Conservation (phyloP, 2,797 vertebrate species). For the Prionace glauca region DNA sequence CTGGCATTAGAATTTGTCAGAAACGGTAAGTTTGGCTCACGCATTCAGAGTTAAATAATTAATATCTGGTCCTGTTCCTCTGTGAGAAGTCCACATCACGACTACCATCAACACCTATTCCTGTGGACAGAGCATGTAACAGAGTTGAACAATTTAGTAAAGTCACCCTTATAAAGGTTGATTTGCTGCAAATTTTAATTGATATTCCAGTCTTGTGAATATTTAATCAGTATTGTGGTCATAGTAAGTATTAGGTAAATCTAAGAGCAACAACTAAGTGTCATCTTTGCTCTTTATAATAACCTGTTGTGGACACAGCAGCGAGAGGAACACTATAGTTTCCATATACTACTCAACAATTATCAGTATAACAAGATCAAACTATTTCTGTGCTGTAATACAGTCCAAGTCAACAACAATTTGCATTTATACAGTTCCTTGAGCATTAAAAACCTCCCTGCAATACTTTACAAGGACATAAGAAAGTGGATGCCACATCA, state of each 20-base stretch:
- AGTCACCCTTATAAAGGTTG: neutral
- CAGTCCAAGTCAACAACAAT: neutral
- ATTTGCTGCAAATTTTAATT: neutral
- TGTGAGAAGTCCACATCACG: too few species aligned
- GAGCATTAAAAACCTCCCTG: neutral
- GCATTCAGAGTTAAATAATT: neutral
- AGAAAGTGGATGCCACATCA: neutral
- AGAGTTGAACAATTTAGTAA: neutral
- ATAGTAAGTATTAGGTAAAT: neutral
- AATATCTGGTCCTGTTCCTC: too few species aligned
- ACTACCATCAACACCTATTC: too few species aligned
- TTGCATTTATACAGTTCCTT: neutral
- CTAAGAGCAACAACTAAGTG: neutral
- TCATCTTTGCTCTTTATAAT: neutral
- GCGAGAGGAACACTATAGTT: neutral
- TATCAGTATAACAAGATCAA: neutral
- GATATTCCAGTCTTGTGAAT: neutral
- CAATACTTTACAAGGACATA: neutral
- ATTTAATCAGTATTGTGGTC: neutral
- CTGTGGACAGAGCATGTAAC: neutral
- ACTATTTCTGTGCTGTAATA: neutral
- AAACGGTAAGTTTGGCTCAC: neutral
- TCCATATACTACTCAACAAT: neutral
- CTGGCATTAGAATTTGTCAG: neutral
- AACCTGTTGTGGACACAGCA: neutral